These are phyloP conservation scores for Darevskia mixta DNA, from an alignment of 2,797 vertebrate species.

Conservation along the genomic window DNA sequence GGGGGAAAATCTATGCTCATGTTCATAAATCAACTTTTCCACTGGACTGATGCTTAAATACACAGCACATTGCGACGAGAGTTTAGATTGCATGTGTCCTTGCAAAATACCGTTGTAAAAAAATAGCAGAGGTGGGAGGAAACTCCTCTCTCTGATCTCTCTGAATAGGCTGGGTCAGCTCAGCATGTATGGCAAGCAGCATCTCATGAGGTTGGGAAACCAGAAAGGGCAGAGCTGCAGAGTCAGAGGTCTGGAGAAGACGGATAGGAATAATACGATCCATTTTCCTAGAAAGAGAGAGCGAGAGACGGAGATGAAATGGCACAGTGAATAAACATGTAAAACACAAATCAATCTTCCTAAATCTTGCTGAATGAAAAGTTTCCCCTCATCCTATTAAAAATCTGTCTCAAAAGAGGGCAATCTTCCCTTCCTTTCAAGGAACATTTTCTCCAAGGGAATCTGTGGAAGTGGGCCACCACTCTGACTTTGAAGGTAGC, in stretches of 20 bases:
- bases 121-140: conserved; percentile 84
- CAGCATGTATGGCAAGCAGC: conserved; percentile 71
- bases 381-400: not conserved
- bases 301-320: conserved; percentile 37
- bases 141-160: conserved; percentile 81
- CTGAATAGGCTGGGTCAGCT: conserved; percentile 69
- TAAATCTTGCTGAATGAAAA: not conserved
- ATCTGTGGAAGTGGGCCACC: not conserved
- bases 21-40: conserved; percentile 69
- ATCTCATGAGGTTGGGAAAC: conserved; percentile 63
- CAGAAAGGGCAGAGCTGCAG: conserved; percentile 58
- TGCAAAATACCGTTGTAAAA: conserved; percentile 84
- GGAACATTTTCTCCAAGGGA: not conserved
- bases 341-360: not conserved
- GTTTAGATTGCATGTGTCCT: conserved; percentile 79
- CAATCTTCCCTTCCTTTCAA: not conserved
- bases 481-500: not conserved
- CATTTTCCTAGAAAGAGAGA: conserved; percentile 84
- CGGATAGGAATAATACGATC: conserved; percentile 83
- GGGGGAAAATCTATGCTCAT: conserved; percentile 49
- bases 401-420: not conserved
- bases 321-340: not conserved
- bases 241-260: conserved; percentile 89
- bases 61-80: conserved; percentile 76
- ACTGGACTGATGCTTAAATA: conserved; percentile 80